Evolutionary conservation across 92 coral and sea anemone species (phyloP), one percentile per base, ranked within the genome.

Genomic region (Diadumene lineata): DNA sequence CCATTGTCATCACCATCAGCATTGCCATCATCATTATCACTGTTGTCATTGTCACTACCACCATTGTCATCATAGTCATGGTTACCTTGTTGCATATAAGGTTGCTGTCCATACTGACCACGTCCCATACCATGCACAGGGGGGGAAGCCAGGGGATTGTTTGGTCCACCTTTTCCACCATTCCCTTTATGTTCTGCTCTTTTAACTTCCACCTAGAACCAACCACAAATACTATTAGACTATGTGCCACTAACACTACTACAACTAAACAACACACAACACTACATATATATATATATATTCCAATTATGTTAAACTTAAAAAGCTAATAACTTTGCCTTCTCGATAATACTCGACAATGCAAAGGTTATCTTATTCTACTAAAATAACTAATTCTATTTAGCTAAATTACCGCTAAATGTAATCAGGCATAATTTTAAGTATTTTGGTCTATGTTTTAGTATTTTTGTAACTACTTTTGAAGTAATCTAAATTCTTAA

Each of bases 191-290:
- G 80, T 69, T 91, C 97, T 0, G 92, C 97, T 56, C 69, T 84
- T 84, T 91, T 91, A 9, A 89, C 92, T 61, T 91, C 97, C 58
- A 87, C 97, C 97, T 91, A 38, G 38, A 25, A 34, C 28, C 13
- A 3, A 30, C 15, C 28, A 27, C 0, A 7, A 6, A 29, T 2
- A 62, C 2, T 22, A 23, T 31, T 28, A 23, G 16, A 3, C 8
- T 72, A 43, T 31, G 31, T 31, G 2, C 34, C 24, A 53, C 58
- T 23, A 15, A 53, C 2, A 53, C 19, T 3, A 53, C 24, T 53
- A 62, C 43, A 62, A 0, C 38, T 28, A 32, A 21, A 60, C 17
- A 19, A 62, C 43, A 62, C 38, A 27, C 43, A 2, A 62, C 68
- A 62, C 27, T 67, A 67, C 72, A 67, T 11, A n/a, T 4, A 13